Percentiles rank a stretch among this genome's conserved stretches.
phyloP scores from a whole-genome alignment of 2,888 invertebrate genomes.

The Iselma pallidipennis region DNA sequence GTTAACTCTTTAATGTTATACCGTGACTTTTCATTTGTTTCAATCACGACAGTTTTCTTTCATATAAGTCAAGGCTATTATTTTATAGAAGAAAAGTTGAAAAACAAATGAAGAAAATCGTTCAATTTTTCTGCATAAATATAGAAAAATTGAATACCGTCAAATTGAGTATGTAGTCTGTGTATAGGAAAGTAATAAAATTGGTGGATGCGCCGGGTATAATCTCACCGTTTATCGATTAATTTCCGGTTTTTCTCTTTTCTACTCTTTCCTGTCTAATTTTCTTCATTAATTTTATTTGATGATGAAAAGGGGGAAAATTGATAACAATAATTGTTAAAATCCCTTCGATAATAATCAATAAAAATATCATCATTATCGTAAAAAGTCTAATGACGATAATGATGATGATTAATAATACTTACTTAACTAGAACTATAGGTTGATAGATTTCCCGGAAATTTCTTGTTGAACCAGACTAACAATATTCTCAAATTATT shows the following conservation, averaged over 20 bases:
- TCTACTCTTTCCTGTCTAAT: too few relatives aligned
- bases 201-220: background rate
- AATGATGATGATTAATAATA: background rate
- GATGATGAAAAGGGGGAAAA: too few relatives aligned
- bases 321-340: too few relatives aligned
- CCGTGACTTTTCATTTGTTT: background rate
- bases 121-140: too few relatives aligned
- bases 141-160: too few relatives aligned
- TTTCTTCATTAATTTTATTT: too few relatives aligned
- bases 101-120: background rate
- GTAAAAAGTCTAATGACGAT: background rate
- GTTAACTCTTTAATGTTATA: background rate
- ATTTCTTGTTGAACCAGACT: background rate
- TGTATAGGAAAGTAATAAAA: too few relatives aligned
- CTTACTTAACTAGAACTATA: background rate
- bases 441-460: background rate
- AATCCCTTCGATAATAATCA: too few relatives aligned
- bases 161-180: background rate
- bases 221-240: too few relatives aligned
- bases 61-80: background rate
- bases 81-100: background rate
- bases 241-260: too few relatives aligned
- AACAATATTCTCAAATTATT: too few relatives aligned
- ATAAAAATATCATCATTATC: background rate
- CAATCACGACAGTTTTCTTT: background rate